Evolutionary conservation across 2,888 invertebrate species (phyloP), one percentile per base, ranked within the genome.

Genomic region (Petrolisthes cinctipes): DNA sequence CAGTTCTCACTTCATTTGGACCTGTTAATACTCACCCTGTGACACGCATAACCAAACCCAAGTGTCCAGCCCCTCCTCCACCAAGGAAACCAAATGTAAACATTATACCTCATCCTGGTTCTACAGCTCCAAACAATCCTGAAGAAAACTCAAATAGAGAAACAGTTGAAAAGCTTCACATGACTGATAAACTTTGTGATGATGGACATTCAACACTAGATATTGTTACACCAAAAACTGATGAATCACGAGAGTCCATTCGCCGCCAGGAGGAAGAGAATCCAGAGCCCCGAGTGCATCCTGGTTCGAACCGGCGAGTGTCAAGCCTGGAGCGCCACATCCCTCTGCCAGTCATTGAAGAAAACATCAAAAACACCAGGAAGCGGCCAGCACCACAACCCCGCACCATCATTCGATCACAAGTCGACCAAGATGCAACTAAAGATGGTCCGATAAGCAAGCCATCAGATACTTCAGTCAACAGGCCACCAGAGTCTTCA

Each of bases 331-430:
- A 85, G 20, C 75, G 78, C 11, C 85, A 51, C 3, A 11, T 82
- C 20, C 88, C 82, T 3, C 85, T 85, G 1, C 85, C 85, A 4
- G 78, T 82, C 73, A 82, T 88, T 54, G 88, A 88, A 56, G 88
- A 88, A 56, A 85, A 82, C 82, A 85, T 85, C 56, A 88, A 81
- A 6, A 85, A 84, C 82, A 88, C 71, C 3, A 68, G 82, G 6
- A 85, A 85, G 78, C 23, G 85, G 6, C 88, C 88, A n/a, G 85
- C 85, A 5, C 88, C 88, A n/a, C 88, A 85, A 71, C 88, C 88
- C 53, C 85, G 78, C 9, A 79, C 20, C 14, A 71, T 71, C 20
- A 11, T 71, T 11, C 3, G 71, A 6, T n/a, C 71, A 6, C 71
- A 71, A 6, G 6, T 6, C 71, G n/a, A 71, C n/a, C n/a, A 71